These are phyloP conservation scores for Ctenicera cuprea DNA, from an alignment of 2,888 invertebrate species.

Conservation along the genomic window DNA sequence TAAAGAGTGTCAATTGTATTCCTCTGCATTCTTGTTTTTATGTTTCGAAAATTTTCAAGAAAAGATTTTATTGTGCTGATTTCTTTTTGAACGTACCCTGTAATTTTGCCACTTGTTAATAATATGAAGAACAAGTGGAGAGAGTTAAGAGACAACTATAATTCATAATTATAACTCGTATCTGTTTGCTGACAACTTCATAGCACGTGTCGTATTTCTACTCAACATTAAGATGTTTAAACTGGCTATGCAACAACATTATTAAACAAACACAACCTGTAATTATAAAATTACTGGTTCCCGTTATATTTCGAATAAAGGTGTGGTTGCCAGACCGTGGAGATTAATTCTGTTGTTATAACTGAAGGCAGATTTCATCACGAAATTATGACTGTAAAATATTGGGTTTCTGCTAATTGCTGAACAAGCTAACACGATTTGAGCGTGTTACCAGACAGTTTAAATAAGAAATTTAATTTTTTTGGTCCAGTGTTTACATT, in stretches of 20 bases:
- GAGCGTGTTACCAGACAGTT: too few species aligned
- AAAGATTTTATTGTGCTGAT: neutral
- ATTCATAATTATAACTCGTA: constrained; percentile 26
- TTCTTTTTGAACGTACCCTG: constrained; percentile 1
- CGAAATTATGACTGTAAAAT: constrained; percentile 12
- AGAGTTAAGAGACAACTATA: neutral
- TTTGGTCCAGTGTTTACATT: too few species aligned
- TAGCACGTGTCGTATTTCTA: constrained; percentile 25
- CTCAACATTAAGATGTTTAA: constrained; percentile 35
- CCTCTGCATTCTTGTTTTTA: neutral
- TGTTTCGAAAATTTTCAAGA: neutral
- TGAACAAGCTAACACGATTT: neutral
- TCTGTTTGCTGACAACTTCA: constrained; percentile 36
- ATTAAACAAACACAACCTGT: constrained; percentile 32
- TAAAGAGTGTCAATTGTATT: neutral
- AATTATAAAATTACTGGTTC: constrained; percentile 36
- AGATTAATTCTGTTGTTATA: constrained; percentile 18
- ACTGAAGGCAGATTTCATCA: constrained; percentile 20
- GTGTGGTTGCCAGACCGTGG: constrained; percentile 32
- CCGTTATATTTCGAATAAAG: constrained; percentile 30
- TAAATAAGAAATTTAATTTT: too few species aligned
- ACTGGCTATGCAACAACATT: constrained; percentile 21
- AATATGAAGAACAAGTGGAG: neutral
- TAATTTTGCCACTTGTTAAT: neutral
- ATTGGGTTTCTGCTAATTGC: constrained; percentile 13